A percentile compares a stretch with the other conserved stretches of the same genome.
phyloP scores from a whole-genome alignment of 2,113 vertebrate genomes.

The Bostrychus sinensis region DNA sequence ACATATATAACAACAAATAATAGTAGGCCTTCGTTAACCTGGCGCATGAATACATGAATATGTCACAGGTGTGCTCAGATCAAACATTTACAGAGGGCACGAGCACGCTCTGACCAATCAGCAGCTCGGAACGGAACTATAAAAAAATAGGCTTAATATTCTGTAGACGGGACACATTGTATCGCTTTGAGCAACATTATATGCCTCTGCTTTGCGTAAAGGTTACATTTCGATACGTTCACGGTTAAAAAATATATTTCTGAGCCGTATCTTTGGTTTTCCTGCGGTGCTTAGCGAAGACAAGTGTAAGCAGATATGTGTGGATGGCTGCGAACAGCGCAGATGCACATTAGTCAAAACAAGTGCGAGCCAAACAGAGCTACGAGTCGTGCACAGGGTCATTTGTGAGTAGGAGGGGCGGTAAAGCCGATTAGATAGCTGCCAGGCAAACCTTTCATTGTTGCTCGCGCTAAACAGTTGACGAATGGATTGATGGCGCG shows the following conservation, averaged over 20 bases:
- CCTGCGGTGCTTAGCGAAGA: not conserved
- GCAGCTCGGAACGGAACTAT: slow-evolving; percentile 26
- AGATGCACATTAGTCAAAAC: slow-evolving; percentile 40
- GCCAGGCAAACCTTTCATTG: slow-evolving; percentile 63
- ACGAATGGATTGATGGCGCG: slow-evolving; percentile 46
- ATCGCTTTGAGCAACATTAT: slow-evolving; percentile 34
- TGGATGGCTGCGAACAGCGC: slow-evolving; percentile 15
- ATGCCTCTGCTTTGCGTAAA: slow-evolving; percentile 31
- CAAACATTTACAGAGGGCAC: slow-evolving; percentile 11
- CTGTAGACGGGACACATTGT: not conserved
- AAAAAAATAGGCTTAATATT: slow-evolving; percentile 8
- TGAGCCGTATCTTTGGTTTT: not conserved
- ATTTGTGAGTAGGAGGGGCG: slow-evolving; percentile 80
- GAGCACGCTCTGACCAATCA: slow-evolving; percentile 57
- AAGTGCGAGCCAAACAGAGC: slow-evolving; percentile 45
- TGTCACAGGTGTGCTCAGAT: slow-evolving; percentile 29
- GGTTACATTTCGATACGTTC: slow-evolving; percentile 19
- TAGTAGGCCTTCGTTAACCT: not conserved
- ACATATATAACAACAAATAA: no score
- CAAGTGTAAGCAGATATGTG: not conserved
- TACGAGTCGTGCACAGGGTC: slow-evolving; percentile 69
- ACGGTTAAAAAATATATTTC: not conserved
- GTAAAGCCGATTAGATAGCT: slow-evolving; percentile 66
- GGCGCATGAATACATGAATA: slow-evolving; percentile 14
- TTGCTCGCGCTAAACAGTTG: slow-evolving; percentile 60